Evolutionary conservation across 92 coral and sea anemone genomes (phyloP).

Genomic region (Meandrina meandrites): DNA sequence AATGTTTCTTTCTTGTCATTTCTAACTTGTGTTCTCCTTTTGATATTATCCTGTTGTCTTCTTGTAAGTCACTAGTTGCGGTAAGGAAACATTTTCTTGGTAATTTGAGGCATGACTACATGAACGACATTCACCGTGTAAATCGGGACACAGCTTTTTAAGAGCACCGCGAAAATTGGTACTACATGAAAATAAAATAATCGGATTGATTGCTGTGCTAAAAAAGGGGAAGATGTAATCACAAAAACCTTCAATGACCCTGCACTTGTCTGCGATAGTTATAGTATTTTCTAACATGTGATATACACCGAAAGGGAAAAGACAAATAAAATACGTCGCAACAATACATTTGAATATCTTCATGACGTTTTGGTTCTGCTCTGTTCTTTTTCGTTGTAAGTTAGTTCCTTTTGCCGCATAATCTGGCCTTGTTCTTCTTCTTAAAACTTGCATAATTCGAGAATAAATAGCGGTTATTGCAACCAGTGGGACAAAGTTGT

Average conservation of each 20-base stretch:
- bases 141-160: background rate
- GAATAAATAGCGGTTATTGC: background rate
- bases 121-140: background rate
- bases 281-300: background rate
- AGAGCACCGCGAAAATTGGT: slow-evolving; percentile 2
- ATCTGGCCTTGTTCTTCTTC: background rate
- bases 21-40: no score
- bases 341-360: background rate
- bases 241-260: background rate
- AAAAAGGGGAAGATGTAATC: background rate
- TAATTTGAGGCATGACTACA: background rate
- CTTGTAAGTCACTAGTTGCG: background rate
- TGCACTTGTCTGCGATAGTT: background rate
- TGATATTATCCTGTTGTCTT: background rate
- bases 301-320: background rate
- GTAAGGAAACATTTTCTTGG: background rate
- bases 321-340: background rate
- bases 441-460: background rate
- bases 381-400: background rate
- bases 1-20: no score
- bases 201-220: background rate
- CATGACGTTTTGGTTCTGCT: background rate
- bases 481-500: background rate
- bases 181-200: background rate
- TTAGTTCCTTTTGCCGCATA: background rate